A percentile compares a stretch with the other conserved stretches of the same genome.
These are phyloP conservation scores for Anguilla megastoma DNA, from an alignment of 2,797 vertebrate genomes.

Conservation along the genomic window DNA sequence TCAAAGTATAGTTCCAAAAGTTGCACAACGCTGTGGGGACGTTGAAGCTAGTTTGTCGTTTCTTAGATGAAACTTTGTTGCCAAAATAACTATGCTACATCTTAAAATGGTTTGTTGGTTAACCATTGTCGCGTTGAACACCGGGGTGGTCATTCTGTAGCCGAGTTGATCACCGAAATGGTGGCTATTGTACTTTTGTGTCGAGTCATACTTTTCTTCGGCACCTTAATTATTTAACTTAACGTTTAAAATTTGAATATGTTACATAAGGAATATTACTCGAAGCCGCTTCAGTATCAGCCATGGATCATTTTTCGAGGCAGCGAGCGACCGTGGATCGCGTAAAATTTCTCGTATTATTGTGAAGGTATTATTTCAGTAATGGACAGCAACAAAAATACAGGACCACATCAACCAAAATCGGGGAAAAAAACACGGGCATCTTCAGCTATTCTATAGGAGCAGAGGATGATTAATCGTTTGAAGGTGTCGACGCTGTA, in stretches of 20 bases:
- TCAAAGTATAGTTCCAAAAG: background rate
- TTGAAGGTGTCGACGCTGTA: background rate
- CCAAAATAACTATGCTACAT: background rate
- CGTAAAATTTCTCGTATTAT: background rate
- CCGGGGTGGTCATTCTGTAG: background rate
- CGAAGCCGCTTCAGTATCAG: background rate
- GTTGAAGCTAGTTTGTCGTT: background rate
- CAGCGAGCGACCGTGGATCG: background rate
- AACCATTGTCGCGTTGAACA: background rate
- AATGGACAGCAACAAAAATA: background rate
- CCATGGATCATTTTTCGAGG: background rate
- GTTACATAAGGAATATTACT: background rate
- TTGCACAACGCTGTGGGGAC: background rate
- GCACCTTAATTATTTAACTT: background rate
- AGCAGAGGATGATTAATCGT: background rate
- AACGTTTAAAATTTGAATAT: background rate
- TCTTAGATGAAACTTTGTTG: background rate
- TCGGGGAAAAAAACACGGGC: background rate
- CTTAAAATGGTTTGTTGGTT: background rate
- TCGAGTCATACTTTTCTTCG: background rate
- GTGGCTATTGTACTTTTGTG: background rate
- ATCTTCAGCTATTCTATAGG: background rate
- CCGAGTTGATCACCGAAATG: constrained; percentile 5
- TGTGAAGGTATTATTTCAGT: background rate
- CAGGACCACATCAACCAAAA: background rate